Evolutionary conservation across 1,140 invertebrate genomes (phyloP), one percentile per base, ranked within the genome.

Genomic region (Drosophila trapezifrons): DNA sequence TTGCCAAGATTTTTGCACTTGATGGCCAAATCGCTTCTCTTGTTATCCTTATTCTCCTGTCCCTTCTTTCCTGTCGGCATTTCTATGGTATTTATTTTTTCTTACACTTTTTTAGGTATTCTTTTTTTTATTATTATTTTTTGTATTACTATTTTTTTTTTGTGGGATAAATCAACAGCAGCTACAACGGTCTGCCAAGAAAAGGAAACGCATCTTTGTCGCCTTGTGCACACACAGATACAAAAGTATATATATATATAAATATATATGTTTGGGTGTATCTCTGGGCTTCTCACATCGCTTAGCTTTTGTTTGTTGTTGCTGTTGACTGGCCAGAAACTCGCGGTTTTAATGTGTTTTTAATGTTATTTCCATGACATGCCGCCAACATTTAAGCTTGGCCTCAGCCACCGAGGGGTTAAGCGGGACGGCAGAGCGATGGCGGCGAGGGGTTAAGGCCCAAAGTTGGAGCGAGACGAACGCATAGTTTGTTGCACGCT

Each of bases 331-430:
- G 80, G 76, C 66, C 80, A 86, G 83, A 89, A 86, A 87, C 80
- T 87, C 80, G 83, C 83, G 83, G 83, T 89, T 87, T 89, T 87
- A 87, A 87, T 87, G 83, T 89, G 83, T 87, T 87, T 87, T 87
- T 87, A 87, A 87, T 87, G 83, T 87, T 87, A 87, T 87, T 87
- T 87, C 84, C 83, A 89, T 87, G 83, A 89, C 84, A 87, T 89
- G 84, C 76, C 83, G 83, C 83, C 83, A 87, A 87, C 84, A 87
- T 87, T 87, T 89, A 89, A 87, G 83, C 83, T 76, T 70, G 79
- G 65, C 58, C 79, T 47, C 78, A 74, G 64, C 76, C 57, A 47
- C 15, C 43, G 43, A 35, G 38, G 49, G 40, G 35, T 25, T 60
- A 55, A n/a, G 49, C 1, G 43, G 51, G 45, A 15, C 25, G 20